Percentiles rank a stretch among this genome's conserved stretches.
phyloP scores from a whole-genome alignment of 1,140 invertebrate genomes.

The Centruroides vittatus region DNA sequence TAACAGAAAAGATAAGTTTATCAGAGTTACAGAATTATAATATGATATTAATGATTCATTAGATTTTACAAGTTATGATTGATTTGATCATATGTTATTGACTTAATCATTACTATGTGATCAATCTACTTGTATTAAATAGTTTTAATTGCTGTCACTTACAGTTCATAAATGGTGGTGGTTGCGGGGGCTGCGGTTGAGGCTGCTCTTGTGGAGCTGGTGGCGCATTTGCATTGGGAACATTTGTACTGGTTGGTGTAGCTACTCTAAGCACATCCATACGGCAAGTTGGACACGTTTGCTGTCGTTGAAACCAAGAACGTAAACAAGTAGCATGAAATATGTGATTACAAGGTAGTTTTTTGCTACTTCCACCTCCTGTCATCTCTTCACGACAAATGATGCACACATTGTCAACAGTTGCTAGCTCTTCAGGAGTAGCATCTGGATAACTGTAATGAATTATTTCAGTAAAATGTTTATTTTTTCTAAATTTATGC shows the following conservation, averaged over 20 bases:
- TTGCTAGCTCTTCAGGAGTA: slow-evolving; percentile 79
- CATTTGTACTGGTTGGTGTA: not conserved
- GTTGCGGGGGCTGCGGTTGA: not conserved
- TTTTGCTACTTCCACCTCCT: slow-evolving; percentile 59
- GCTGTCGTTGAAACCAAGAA: slow-evolving; percentile 98
- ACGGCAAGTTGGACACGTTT: slow-evolving; percentile 97
- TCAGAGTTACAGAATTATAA: no score
- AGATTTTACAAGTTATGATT: no score
- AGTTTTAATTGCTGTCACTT: no score
- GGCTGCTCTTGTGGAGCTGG: not conserved
- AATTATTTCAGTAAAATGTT: not conserved
- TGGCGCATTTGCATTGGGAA: slow-evolving; percentile 3
- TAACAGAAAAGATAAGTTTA: no score
- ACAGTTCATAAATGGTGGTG: slow-evolving; percentile 12
- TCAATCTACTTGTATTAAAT: no score
- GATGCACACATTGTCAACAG: slow-evolving; percentile 96
- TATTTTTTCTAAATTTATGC: not conserved
- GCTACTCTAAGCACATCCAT: slow-evolving; percentile 78
- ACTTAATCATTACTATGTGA: no score
- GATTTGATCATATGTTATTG: no score
- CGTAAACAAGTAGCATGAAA: slow-evolving; percentile 97
- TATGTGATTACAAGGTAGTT: slow-evolving; percentile 97
- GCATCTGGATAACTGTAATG: slow-evolving; percentile 66
- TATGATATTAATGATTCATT: no score
- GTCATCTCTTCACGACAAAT: slow-evolving; percentile 79